Percentiles rank a stretch among this genome's conserved stretches.
phyloP scores from a whole-genome alignment of 1,140 invertebrate species.

The Hesperophylax magnus region DNA sequence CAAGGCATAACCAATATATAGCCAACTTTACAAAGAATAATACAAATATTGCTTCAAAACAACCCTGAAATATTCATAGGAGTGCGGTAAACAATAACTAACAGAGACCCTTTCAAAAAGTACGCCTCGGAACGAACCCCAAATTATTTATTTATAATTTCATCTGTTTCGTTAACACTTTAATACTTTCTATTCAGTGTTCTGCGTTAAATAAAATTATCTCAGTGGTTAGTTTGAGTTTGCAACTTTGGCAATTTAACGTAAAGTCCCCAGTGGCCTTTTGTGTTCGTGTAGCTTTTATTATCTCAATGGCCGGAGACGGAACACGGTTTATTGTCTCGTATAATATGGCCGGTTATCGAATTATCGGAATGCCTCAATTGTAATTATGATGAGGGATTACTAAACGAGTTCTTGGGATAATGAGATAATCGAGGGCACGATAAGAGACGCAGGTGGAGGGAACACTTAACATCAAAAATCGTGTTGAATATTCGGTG shows the following conservation, averaged over 20 bases:
- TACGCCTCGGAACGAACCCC: background rate
- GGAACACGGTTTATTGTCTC: background rate
- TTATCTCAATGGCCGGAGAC: background rate
- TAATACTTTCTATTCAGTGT: background rate
- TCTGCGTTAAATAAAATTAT: constrained; percentile 2
- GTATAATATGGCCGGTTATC: background rate
- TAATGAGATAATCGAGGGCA: background rate
- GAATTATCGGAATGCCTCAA: background rate
- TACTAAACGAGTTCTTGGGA: background rate
- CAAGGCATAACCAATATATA: too few relatives aligned
- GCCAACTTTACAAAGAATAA: background rate
- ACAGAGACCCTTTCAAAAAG: background rate
- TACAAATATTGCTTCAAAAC: background rate
- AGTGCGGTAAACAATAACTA: background rate
- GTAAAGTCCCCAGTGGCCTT: background rate
- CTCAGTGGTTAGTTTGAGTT: background rate
- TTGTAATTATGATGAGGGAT: background rate
- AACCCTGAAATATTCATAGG: background rate
- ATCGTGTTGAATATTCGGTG: background rate
- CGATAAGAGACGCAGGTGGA: background rate
- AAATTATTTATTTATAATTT: background rate
- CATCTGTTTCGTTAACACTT: background rate
- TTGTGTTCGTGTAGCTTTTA: background rate
- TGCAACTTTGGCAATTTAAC: background rate
- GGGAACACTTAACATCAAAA: background rate